These are phyloP conservation scores for Idaea straminata DNA, from an alignment of 2,888 invertebrate species.

Conservation along the genomic window DNA sequence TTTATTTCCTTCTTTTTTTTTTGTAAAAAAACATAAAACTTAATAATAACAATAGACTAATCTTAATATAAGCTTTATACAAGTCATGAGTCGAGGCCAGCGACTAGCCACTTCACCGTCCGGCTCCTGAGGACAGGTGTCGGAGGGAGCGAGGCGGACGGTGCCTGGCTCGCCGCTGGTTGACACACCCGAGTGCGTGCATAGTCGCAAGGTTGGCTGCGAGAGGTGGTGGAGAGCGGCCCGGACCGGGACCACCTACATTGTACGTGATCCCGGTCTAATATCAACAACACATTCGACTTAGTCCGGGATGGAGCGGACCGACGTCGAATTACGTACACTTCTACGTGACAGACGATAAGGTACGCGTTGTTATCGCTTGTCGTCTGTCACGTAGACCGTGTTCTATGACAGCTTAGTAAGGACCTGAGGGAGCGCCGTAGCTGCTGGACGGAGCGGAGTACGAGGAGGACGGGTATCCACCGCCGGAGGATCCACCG, in stretches of 20 bases:
- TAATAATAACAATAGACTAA: constrained; percentile 69
- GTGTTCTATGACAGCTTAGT: constrained; percentile 52
- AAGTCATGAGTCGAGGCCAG: constrained; percentile 68
- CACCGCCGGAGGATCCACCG: constrained; percentile 64
- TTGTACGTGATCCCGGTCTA: constrained; percentile 69
- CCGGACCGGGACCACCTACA: constrained; percentile 70
- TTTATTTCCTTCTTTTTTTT: constrained; percentile 67
- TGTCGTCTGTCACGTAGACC: constrained; percentile 36
- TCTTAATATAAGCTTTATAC: constrained; percentile 75
- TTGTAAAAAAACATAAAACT: constrained; percentile 70
- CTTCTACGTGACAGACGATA: constrained; percentile 24
- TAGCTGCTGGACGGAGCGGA: constrained; percentile 83
- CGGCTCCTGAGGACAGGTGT: constrained; percentile 32
- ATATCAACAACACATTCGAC: constrained; percentile 63
- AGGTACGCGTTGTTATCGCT: constrained; percentile 7
- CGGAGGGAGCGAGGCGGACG: constrained; percentile 29
- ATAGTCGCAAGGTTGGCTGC: constrained; percentile 75
- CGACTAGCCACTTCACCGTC: constrained; percentile 67
- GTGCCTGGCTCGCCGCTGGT: constrained; percentile 69
- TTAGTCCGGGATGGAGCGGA: constrained; percentile 44
- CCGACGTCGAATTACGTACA: constrained; percentile 54
- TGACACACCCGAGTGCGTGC: constrained; percentile 71
- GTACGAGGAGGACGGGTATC: constrained; percentile 74
- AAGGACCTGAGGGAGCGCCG: constrained; percentile 77
- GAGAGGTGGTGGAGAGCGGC: constrained; percentile 37